A percentile compares a stretch with the other conserved stretches of the same genome.
Evolutionary conservation across 2,888 invertebrate genomes (phyloP).

Genomic region (Brachyopa scutellaris): DNA sequence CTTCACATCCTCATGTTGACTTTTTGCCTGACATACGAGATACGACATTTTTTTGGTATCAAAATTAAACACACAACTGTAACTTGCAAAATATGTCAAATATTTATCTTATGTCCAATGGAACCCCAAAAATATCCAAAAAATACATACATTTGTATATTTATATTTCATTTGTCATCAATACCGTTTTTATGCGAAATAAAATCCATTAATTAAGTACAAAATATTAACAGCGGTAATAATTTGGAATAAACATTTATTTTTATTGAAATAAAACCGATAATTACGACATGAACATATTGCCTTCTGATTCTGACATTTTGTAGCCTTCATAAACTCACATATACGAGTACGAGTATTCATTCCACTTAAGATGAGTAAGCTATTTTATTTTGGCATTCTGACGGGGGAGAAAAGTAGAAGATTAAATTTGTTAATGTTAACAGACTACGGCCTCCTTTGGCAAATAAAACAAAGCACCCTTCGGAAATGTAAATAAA

Average conservation of each 20-base stretch:
- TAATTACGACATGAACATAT: constrained; percentile 41
- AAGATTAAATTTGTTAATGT: constrained; percentile 39
- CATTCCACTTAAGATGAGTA: constrained; percentile 10
- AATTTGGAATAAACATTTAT: constrained; percentile 47
- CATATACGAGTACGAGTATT: constrained; percentile 13
- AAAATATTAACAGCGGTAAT: constrained; percentile 22
- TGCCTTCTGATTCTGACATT: constrained; percentile 2
- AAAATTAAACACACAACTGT: neutral
- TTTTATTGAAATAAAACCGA: constrained; percentile 52
- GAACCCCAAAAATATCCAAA: neutral
- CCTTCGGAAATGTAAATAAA: neutral
- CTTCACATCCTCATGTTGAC: too few relatives aligned
- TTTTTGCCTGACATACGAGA: too few relatives aligned
- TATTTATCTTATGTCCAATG: neutral
- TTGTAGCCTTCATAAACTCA: neutral
- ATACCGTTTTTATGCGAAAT: constrained; percentile 26
- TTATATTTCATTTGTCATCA: neutral
- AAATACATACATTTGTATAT: neutral
- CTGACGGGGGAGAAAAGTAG: too few relatives aligned
- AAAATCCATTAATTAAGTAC: constrained; percentile 46
- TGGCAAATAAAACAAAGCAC: constrained; percentile 4
- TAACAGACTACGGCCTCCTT: neutral
- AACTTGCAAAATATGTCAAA: neutral
- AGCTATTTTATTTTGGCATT: neutral
- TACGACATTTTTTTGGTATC: too few relatives aligned